These are phyloP conservation scores for Pachyramphus minor DNA, from an alignment of 2,113 vertebrate species.

Conservation along the genomic window DNA sequence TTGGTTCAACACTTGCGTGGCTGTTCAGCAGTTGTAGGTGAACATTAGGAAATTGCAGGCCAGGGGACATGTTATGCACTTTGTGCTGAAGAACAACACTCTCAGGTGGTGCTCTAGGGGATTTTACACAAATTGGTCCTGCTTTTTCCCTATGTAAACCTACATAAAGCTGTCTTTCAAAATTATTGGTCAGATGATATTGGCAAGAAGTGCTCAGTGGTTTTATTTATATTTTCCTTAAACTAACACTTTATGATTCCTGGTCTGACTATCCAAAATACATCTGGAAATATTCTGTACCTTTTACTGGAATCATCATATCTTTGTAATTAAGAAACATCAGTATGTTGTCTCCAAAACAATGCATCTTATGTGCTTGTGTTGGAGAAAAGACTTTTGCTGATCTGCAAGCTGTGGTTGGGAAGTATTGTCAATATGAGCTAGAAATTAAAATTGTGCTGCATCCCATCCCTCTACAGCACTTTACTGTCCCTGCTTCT, in stretches of 20 bases:
- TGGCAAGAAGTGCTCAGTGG: background rate
- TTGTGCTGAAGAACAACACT: background rate
- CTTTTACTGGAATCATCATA: background rate
- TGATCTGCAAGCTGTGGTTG: background rate
- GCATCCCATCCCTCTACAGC: background rate
- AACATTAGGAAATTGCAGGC: background rate
- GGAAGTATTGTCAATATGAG: background rate
- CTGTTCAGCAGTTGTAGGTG: background rate
- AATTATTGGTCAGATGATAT: background rate
- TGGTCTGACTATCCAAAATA: background rate
- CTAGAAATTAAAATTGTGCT: background rate
- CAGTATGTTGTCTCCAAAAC: background rate
- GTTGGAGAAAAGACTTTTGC: background rate
- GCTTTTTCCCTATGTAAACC: background rate
- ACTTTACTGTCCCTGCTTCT: background rate
- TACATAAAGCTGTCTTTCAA: background rate
- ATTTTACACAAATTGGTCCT: background rate
- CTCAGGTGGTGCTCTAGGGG: background rate
- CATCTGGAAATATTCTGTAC: background rate
- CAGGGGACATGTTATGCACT: background rate
- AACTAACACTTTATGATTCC: background rate
- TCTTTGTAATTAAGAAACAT: background rate
- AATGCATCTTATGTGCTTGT: background rate
- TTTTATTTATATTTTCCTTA: background rate
- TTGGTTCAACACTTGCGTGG: background rate